phyloP scores from a whole-genome alignment of 2,888 invertebrate species.

The Campopleginae sp. region DNA sequence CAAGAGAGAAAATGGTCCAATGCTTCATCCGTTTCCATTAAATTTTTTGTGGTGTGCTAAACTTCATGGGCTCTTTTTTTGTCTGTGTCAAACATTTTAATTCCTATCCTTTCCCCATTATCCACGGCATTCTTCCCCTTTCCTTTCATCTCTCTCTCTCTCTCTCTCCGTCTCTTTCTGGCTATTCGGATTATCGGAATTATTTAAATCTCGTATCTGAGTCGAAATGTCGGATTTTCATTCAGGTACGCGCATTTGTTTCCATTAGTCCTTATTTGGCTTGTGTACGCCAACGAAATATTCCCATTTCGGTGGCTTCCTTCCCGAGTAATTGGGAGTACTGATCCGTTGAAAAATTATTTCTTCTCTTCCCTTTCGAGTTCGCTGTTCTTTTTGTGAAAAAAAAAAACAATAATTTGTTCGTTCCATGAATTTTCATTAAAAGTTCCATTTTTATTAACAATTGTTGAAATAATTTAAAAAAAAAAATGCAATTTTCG shows the following conservation, averaged over 20 bases:
- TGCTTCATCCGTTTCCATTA: constrained; percentile 60
- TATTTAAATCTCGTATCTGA: constrained; percentile 52
- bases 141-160: neutral
- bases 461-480: too few species aligned
- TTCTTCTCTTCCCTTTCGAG: neutral
- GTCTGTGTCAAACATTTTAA: constrained; percentile 32
- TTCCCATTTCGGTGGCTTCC: constrained; percentile 48
- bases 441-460: too few species aligned
- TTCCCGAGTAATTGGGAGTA: constrained; percentile 47
- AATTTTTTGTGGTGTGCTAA: constrained; percentile 19
- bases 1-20: neutral
- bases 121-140: constrained; percentile 3
- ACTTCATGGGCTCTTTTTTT: constrained; percentile 54
- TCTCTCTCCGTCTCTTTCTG: constrained; percentile 13
- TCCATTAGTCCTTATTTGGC: constrained; percentile 70
- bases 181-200: constrained; percentile 50
- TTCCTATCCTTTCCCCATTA: constrained; percentile 20
- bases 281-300: constrained; percentile 49
- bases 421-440: too few species aligned
- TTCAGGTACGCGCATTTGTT: constrained; percentile 73
- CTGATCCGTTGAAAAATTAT: constrained; percentile 29
- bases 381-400: neutral
- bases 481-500: too few species aligned
- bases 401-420: too few species aligned
- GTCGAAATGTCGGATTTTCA: constrained; percentile 64